Evolutionary conservation across 2,888 invertebrate genomes (phyloP), one percentile per base, ranked within the genome.

Genomic region (Sepiola atlantica): DNA sequence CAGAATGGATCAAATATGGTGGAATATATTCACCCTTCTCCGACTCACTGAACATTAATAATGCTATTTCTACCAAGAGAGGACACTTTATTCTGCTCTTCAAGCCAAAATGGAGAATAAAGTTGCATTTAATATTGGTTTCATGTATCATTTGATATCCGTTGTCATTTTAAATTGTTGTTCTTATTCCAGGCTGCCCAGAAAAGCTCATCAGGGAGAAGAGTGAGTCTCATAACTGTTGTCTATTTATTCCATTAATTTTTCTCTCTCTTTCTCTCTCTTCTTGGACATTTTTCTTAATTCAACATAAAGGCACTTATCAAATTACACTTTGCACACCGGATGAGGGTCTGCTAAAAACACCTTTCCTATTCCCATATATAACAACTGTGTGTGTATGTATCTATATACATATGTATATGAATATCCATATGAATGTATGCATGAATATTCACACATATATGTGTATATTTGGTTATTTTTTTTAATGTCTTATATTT

Each of bases 121-220:
- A 77, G 77, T 77, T 77, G n/a, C 77, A 77, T 77, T 77, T 77
- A 77, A 32, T 77, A n/a, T 77, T 4, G 61, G 61, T 61, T 61
- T 24, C 24, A 61, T 61, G 21, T 61, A 24, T 4, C 21, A 61
- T 61, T 61, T 21, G 24, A 61, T 61, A 61, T 61, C 24, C 14
- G 77, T 32, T 77, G 77, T 77, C 45, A 54, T 45, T 92, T 28
- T 54, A 32, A 18, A 93, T 93, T 93, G 57, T 93, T 93, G 93
- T 93, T 93, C 55, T 93, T 93, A 93, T 93, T 93, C 21, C 93
- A 93, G 93, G 93, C 55, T 93, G 57, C 55, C 55, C 93, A 93
- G 55, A 93, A 93, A 93, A 93, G 55, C 3, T 93, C 93, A 55
- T 32, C 93, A 55, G 93, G 93, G 55, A 54, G 93, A 93, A 93